Conservation (phyloP, 2,113 vertebrate species). For the Atrichornis clamosus region DNA sequence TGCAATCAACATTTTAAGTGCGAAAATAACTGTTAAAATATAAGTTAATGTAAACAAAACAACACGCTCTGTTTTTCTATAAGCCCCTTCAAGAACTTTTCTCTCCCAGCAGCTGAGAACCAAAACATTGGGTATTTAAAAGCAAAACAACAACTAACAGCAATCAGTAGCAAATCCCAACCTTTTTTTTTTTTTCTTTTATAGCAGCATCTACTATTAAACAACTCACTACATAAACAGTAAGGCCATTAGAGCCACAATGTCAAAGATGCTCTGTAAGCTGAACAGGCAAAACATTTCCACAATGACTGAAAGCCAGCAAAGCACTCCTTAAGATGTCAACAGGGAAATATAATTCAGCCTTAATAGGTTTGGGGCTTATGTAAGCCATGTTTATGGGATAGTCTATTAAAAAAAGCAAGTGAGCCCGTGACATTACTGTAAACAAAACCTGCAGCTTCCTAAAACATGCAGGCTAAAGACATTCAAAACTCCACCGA, state of each 20-base stretch:
- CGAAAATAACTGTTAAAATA: neutral
- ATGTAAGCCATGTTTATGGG: conserved; percentile 27
- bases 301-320: conserved; percentile 29
- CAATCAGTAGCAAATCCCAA: neutral
- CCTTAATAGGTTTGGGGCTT: conserved; percentile 51
- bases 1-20: neutral
- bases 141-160: neutral
- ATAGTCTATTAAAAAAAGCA: neutral
- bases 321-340: conserved; percentile 44
- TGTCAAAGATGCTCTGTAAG: conserved; percentile 33
- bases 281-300: conserved; percentile 19
- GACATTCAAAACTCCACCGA: neutral
- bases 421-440: neutral
- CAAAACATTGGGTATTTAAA: neutral
- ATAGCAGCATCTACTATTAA: conserved; percentile 21
- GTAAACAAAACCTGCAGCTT: conserved; percentile 20
- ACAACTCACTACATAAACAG: conserved; percentile 35
- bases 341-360: conserved; percentile 57
- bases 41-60: neutral
- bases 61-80: neutral
- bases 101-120: neutral
- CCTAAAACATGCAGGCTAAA: neutral
- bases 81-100: neutral
- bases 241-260: conserved; percentile 34
- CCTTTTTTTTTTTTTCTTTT: neutral